Conservation (phyloP, 2,888 invertebrate genomes). For the Pterobdella sp. region DNA sequence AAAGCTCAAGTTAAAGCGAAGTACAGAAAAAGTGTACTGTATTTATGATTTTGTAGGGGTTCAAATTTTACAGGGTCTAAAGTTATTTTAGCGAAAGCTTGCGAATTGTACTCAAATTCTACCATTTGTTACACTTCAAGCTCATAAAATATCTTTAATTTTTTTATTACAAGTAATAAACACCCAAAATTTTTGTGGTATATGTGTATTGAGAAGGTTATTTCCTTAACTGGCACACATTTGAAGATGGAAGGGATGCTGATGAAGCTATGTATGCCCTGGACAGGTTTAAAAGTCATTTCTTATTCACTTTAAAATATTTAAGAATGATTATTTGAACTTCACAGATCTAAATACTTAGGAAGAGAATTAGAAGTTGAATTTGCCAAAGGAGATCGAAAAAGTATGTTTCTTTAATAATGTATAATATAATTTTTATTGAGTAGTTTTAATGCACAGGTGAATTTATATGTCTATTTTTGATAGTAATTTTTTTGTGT, state of each 20-base stretch:
- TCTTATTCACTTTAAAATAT: too few relatives aligned
- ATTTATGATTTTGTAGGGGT: too few relatives aligned
- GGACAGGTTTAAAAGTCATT: too few relatives aligned
- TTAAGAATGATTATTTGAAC: background rate
- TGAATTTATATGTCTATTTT: too few relatives aligned
- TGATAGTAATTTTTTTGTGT: too few relatives aligned
- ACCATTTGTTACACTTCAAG: too few relatives aligned
- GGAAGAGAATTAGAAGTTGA: conserved; percentile 54
- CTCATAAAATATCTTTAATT: too few relatives aligned
- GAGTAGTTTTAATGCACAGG: too few relatives aligned
- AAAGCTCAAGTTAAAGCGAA: background rate
- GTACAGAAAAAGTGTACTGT: background rate
- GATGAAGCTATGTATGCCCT: conserved; percentile 54
- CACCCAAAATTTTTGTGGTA: too few relatives aligned
- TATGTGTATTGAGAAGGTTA: background rate
- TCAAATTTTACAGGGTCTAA: too few relatives aligned
- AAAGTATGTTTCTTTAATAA: conserved; percentile 50
- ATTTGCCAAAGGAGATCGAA: conserved; percentile 55
- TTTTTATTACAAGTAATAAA: background rate
- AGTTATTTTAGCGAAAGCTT: background rate
- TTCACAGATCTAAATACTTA: conserved; percentile 45
- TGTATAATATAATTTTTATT: too few relatives aligned
- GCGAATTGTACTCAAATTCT: background rate
- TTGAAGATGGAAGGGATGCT: conserved; percentile 54
- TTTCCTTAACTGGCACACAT: conserved; percentile 41